Evolutionary conservation across 2,113 vertebrate genomes (phyloP).

Genomic region (Colinus virginianus): DNA sequence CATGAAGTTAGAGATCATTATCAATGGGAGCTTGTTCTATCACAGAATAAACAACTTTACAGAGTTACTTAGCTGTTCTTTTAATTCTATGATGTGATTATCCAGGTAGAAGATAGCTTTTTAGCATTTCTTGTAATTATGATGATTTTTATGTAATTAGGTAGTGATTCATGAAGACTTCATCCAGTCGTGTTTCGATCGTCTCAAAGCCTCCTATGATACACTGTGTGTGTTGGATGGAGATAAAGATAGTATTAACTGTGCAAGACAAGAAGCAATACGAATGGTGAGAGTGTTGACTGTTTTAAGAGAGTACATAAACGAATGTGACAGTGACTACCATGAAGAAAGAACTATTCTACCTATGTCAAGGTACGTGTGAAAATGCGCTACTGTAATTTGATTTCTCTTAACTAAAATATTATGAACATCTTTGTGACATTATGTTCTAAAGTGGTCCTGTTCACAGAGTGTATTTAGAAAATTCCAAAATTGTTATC

Average conservation of each 20-base stretch:
- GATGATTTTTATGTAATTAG: conserved; percentile 73
- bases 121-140: conserved; percentile 28
- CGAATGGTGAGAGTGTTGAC: conserved; percentile 98
- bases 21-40: background rate
- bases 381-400: background rate
- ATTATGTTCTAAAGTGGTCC: background rate
- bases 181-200: conserved; percentile 99
- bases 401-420: background rate
- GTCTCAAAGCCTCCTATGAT: conserved; percentile 97
- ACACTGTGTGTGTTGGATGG: conserved; percentile 97
- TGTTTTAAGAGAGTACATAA: conserved; percentile 97
- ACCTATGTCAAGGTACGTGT: conserved; percentile 95
- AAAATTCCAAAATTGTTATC: background rate
- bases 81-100: background rate
- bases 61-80: background rate
- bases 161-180: conserved; percentile 99
- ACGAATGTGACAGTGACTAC: conserved; percentile 99
- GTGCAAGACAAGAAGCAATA: conserved; percentile 96
- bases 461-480: background rate
- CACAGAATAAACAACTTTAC: background rate
- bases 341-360: conserved; percentile 98
- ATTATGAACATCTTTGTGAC: background rate
- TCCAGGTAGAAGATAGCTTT: background rate
- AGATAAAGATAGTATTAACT: conserved; percentile 99
- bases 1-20: background rate